A percentile compares a stretch with the other conserved stretches of the same genome.
Conservation (phyloP, 2,888 invertebrate species). For the Agrotis puta region DNA sequence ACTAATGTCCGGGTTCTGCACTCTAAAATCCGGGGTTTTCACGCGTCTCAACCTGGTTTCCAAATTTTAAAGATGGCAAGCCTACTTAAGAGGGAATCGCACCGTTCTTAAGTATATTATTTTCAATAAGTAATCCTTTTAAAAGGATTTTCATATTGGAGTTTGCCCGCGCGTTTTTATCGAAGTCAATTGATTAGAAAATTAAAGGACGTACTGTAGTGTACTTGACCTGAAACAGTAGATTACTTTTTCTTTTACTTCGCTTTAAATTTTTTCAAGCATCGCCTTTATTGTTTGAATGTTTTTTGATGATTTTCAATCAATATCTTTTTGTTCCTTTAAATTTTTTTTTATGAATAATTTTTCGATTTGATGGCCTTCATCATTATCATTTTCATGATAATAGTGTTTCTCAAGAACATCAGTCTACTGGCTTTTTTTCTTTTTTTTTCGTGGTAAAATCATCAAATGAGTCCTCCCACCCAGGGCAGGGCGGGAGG, state of each 20-base stretch:
- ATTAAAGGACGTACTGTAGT: conserved; percentile 27
- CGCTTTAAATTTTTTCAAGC: background rate
- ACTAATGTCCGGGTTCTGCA: too few species aligned
- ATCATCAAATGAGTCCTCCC: too few species aligned
- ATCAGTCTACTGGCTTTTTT: too few species aligned
- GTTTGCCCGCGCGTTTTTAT: conserved; percentile 6
- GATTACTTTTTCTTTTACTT: conserved; percentile 26
- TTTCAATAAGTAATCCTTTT: conserved; percentile 44
- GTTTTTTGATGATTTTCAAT: background rate
- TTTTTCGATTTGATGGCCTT: too few species aligned
- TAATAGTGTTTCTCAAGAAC: too few species aligned
- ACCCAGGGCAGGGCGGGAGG: too few species aligned
- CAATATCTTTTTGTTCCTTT: background rate
- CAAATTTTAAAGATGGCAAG: too few species aligned
- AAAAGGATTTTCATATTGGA: conserved; percentile 25
- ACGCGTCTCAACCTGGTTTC: too few species aligned
- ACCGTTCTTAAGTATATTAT: conserved; percentile 35
- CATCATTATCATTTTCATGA: too few species aligned
- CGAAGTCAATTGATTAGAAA: conserved; percentile 51
- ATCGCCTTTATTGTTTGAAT: background rate
- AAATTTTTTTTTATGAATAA: background rate
- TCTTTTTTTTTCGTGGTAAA: too few species aligned
- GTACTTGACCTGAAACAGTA: conserved; percentile 15
- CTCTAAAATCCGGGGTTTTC: too few species aligned
- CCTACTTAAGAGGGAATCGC: conserved; percentile 2